Conservation (phyloP, 2,888 invertebrate genomes). For the Apantesis nais region DNA sequence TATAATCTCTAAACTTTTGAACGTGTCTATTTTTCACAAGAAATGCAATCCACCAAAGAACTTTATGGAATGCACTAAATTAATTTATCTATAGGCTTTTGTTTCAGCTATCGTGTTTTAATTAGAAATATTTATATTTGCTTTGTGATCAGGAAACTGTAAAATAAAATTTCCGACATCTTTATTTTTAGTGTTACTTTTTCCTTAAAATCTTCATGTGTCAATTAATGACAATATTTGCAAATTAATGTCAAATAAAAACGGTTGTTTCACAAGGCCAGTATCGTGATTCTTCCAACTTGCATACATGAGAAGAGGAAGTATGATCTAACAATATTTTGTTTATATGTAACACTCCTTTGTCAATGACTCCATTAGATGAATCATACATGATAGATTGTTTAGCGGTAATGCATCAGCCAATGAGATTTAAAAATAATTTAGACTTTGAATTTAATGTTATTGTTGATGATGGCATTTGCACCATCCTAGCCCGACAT, state of each 20-base stretch:
- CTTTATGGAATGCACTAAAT: neutral
- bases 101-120: neutral
- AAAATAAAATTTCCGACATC: neutral
- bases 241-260: slow-evolving; percentile 6
- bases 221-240: slow-evolving; percentile 1
- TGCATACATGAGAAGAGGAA: slow-evolving; percentile 12
- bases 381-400: neutral
- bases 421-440: neutral
- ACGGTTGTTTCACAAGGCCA: slow-evolving; percentile 13
- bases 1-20: neutral
- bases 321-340: slow-evolving; percentile 7
- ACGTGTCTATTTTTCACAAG: neutral
- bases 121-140: neutral
- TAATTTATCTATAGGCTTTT: neutral
- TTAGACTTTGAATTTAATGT: neutral
- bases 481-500: too few species aligned
- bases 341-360: slow-evolving; percentile 15
- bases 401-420: neutral
- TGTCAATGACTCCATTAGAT: slow-evolving; percentile 13
- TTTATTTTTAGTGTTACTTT: neutral
- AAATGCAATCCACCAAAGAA: neutral
- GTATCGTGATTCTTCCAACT: slow-evolving; percentile 7
- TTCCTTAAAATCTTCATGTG: neutral
- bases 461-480: neutral
- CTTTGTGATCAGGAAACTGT: neutral